phyloP scores from a whole-genome alignment of 1,140 invertebrate genomes.

The Aphaenogaster ashmeadi region DNA sequence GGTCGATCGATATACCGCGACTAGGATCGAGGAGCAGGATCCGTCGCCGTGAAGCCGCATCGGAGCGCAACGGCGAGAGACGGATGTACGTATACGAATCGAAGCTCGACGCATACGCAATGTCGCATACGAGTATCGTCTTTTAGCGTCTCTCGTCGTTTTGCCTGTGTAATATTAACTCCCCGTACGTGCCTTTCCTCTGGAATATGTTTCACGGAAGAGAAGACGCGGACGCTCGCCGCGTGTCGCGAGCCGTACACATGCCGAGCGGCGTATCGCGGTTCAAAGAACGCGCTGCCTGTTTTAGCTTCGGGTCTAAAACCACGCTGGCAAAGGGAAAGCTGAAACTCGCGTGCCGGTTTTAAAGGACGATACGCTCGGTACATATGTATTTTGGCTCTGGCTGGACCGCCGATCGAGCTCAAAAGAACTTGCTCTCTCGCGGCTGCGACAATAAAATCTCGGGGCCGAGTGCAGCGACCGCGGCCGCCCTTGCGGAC shows the following conservation, averaged over 20 bases:
- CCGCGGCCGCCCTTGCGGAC: constrained; percentile 35
- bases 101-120: constrained; percentile 3
- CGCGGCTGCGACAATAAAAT: constrained; percentile 58
- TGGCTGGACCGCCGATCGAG: constrained; percentile 39
- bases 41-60: constrained; percentile 21
- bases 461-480: constrained; percentile 23
- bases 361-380: constrained; percentile 27
- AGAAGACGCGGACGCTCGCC: not conserved
- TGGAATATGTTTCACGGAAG: constrained; percentile 7
- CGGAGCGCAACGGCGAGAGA: not conserved
- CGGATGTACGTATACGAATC: not conserved
- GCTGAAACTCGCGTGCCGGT: not conserved
- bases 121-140: constrained; percentile 2
- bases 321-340: constrained; percentile 6
- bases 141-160: constrained; percentile 11
- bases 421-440: constrained; percentile 63
- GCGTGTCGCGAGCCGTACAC: not conserved
- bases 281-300: constrained; percentile 24
- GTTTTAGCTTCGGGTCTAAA: constrained; percentile 26
- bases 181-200: not conserved
- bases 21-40: constrained; percentile 49
- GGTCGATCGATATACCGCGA: constrained; percentile 65
- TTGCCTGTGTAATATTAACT: constrained; percentile 20
- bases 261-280: not conserved
- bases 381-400: constrained; percentile 64